Percentiles rank a stretch among this genome's conserved stretches.
Conservation (phyloP, 2,797 vertebrate genomes). For the Heteromormyrus szaboi region DNA sequence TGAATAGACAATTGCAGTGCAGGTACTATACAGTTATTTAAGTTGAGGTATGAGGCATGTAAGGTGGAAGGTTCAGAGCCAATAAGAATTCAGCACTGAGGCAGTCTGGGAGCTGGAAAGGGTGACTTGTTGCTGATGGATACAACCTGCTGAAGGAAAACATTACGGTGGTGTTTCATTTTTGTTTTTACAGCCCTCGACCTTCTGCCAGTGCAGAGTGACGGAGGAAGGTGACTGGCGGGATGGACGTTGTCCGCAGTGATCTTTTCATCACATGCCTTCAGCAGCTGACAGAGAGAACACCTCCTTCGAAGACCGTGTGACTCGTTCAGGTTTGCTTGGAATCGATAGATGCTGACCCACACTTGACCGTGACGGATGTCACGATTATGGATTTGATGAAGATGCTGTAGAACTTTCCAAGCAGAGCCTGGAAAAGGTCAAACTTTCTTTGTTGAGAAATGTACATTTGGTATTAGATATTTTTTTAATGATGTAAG, state of each 20-base stretch:
- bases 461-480: neutral
- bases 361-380: neutral
- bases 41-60: neutral
- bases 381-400: neutral
- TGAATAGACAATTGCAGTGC: neutral
- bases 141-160: neutral
- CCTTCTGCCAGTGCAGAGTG: neutral
- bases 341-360: neutral
- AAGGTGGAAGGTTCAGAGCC: neutral
- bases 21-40: neutral
- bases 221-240: neutral
- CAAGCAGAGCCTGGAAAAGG: neutral
- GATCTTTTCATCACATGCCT: neutral
- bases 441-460: neutral
- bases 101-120: neutral
- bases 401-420: neutral
- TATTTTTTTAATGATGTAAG: neutral
- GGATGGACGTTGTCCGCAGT: neutral
- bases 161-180: neutral
- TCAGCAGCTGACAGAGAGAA: neutral
- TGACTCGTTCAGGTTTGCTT: neutral
- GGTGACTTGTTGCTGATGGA: neutral
- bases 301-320: neutral
- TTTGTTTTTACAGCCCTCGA: neutral
- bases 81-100: neutral